A percentile compares a stretch with the other conserved stretches of the same genome.
These are phyloP conservation scores for Leptopilina boulardi DNA, from an alignment of 1,140 invertebrate genomes.

Conservation along the genomic window DNA sequence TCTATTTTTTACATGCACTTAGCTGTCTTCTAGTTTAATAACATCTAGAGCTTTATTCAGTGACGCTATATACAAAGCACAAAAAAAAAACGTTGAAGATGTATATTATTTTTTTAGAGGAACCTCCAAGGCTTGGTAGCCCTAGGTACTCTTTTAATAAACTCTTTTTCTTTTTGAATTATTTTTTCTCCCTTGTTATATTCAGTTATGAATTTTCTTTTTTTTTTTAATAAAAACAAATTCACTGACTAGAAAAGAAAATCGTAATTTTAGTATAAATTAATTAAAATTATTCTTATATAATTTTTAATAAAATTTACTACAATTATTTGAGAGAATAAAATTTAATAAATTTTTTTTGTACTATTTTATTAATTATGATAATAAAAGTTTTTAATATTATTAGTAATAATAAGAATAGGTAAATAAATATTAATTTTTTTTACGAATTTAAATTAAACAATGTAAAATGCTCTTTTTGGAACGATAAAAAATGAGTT, in stretches of 20 bases:
- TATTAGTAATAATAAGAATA: no score
- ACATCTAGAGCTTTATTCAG: slow-evolving; percentile 18
- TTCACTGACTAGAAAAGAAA: no score
- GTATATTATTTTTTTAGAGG: slow-evolving; percentile 15
- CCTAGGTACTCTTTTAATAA: slow-evolving; percentile 8
- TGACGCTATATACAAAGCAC: slow-evolving; percentile 13
- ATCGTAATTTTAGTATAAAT: no score
- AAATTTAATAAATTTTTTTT: no score
- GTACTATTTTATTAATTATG: no score
- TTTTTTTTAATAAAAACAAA: neutral
- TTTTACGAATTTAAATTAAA: neutral
- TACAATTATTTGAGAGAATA: no score
- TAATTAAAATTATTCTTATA: no score
- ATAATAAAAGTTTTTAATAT: no score
- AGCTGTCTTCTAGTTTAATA: neutral
- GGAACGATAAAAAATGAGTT: neutral
- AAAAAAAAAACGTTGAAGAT: slow-evolving; percentile 19
- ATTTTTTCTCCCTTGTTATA: neutral
- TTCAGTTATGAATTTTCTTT: slow-evolving; percentile 3
- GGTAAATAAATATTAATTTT: no score
- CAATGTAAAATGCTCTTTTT: neutral
- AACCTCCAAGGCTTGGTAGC: slow-evolving; percentile 6
- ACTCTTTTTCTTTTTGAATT: slow-evolving; percentile 1
- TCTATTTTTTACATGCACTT: slow-evolving; percentile 26
- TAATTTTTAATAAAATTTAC: no score